Evolutionary conservation across 2,797 vertebrate genomes (phyloP).

Genomic region (Lutjanus argentimaculatus): DNA sequence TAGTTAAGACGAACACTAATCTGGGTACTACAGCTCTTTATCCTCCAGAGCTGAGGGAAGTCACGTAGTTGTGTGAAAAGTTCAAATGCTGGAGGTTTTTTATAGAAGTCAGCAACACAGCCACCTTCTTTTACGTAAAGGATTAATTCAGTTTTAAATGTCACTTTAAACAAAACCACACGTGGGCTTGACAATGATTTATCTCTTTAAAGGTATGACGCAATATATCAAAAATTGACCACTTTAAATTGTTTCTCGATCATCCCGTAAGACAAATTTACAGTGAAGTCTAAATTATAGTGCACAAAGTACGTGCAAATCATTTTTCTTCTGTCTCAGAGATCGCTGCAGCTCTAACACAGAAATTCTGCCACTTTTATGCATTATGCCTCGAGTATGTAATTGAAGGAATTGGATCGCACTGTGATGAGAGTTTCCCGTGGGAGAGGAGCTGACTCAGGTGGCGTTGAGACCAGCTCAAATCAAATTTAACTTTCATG

Average conservation of each 20-base stretch:
- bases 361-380: conserved; percentile 6
- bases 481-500: conserved; percentile 39
- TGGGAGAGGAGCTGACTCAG: conserved; percentile 32
- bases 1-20: conserved; percentile 70
- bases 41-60: conserved; percentile 49
- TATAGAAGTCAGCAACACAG: conserved; percentile 4
- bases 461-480: conserved; percentile 37
- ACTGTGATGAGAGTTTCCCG: conserved; percentile 39
- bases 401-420: conserved; percentile 36
- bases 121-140: background rate
- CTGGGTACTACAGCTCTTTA: conserved; percentile 46
- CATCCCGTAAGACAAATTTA: background rate
- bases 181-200: background rate
- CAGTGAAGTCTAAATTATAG: background rate
- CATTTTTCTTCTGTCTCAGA: background rate
- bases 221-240: background rate
- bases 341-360: background rate
- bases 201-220: conserved; percentile 1
- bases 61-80: conserved; percentile 44
- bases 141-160: conserved; percentile 30
- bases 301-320: too few relatives aligned
- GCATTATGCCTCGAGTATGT: background rate
- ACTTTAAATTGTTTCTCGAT: background rate
- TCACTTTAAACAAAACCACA: conserved; percentile 21
- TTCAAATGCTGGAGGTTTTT: conserved; percentile 46